phyloP scores from a whole-genome alignment of 2,797 vertebrate species.

The Distichodus sexfasciatus region DNA sequence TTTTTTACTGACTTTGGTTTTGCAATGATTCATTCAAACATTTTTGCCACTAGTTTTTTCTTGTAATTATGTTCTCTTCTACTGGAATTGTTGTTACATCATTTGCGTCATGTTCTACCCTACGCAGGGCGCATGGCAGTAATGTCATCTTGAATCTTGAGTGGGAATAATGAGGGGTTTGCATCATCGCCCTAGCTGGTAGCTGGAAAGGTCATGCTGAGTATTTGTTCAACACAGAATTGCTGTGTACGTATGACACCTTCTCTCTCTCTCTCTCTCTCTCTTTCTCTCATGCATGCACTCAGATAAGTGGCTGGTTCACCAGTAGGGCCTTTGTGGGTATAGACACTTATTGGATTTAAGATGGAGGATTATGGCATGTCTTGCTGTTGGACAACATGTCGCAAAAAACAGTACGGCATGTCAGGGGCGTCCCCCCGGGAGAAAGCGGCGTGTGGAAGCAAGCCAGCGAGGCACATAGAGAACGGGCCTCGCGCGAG shows the following conservation, averaged over 20 bases:
- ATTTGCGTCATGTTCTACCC: not conserved
- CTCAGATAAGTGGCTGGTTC: not conserved
- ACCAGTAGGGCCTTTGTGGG: not conserved
- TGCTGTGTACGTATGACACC: not conserved
- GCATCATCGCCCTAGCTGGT: not conserved
- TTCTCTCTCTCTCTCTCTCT: not conserved
- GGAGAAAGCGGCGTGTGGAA: not conserved
- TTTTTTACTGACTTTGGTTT: too few relatives aligned
- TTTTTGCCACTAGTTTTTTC: too few relatives aligned
- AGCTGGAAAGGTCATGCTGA: conserved; percentile 8
- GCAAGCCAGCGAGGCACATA: conserved; percentile 4
- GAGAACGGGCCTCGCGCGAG: conserved; percentile 18
- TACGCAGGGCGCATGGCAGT: not conserved
- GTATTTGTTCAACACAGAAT: not conserved
- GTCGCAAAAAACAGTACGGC: conserved; percentile 22
- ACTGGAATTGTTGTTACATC: not conserved
- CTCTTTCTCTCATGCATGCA: not conserved
- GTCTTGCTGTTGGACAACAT: conserved; percentile 16
- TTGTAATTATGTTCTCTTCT: too few relatives aligned
- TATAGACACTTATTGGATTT: conserved; percentile 23
- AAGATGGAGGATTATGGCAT: not conserved
- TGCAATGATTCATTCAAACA: too few relatives aligned
- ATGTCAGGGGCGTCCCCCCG: conserved; percentile 14
- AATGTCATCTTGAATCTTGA: not conserved
- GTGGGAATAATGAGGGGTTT: not conserved